These are phyloP conservation scores for Oikopleura dioica DNA, from an alignment of 23 tunicate genomes.

Conservation along the genomic window DNA sequence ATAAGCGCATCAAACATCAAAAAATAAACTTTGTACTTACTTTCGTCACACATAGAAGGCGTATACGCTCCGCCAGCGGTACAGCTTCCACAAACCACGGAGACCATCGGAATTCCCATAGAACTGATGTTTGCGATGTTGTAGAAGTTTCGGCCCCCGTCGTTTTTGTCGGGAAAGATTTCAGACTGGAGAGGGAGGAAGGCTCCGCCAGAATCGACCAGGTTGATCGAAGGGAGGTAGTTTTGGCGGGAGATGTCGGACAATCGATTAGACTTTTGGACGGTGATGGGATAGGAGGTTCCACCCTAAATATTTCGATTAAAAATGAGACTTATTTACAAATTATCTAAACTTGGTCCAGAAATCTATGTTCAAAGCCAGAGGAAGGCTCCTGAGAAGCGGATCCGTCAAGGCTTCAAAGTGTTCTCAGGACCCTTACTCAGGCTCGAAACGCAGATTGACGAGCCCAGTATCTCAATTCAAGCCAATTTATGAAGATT, in stretches of 20 bases:
- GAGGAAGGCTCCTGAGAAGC: too few species aligned
- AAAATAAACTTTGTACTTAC: too few species aligned
- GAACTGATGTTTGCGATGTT: constrained; percentile 64
- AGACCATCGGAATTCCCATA: constrained; percentile 41
- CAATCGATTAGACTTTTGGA: constrained; percentile 54
- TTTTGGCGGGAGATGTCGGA: constrained; percentile 60
- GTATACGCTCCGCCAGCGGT: constrained; percentile 91
- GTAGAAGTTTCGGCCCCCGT: constrained; percentile 51
- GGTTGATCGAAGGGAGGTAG: constrained; percentile 33
- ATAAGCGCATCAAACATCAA: too few species aligned
- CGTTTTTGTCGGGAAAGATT: neutral
- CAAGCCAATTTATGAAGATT: too few species aligned
- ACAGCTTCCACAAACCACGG: constrained; percentile 75
- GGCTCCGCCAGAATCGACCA: constrained; percentile 90
- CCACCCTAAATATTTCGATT: constrained; percentile 83
- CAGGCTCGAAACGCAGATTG: too few species aligned
- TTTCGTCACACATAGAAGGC: constrained; percentile 92
- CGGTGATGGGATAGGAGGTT: constrained; percentile 49
- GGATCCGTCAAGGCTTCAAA: too few species aligned
- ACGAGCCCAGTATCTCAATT: too few species aligned
- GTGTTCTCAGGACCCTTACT: too few species aligned
- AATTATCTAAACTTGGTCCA: too few species aligned
- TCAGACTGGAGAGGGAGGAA: constrained; percentile 46
- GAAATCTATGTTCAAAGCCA: too few species aligned
- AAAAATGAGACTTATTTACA: too few species aligned